Evolutionary conservation across 2,888 invertebrate species (phyloP), one percentile per base, ranked within the genome.

Genomic region (Ophioninae sp.): DNA sequence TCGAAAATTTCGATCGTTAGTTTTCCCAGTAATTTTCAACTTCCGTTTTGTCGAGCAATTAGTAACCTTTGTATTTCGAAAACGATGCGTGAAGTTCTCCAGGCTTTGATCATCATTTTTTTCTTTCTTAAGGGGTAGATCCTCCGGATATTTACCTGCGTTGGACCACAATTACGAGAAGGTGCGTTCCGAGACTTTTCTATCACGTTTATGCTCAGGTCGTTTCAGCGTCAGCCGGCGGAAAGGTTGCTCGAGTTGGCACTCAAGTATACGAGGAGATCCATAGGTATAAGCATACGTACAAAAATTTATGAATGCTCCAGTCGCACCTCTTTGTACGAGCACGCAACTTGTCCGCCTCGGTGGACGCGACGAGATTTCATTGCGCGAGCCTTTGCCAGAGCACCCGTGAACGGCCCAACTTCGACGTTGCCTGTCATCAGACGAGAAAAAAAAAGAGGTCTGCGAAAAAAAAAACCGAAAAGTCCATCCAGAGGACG

Each of bases 1-100:
- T 2, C 30, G 30, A 30, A 30, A 30, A 30, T 30, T 3, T 30
- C 30, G 30, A 30, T 30, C 30, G 30, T 30, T n/a, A 20, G 7
- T 58, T 41, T 73, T 63, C 64, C 10, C 68, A 51, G 51, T n/a
- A 3, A 17, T 2, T 30, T 87, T 90, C 89, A 89, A 90, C 88
- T 90, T 88, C 87, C 87, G 22, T 88, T 74, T 83, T 56, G 81
- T 79, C 87, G 85, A 86, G 89, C 89, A 90, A 91, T 91, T 91
- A 91, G 89, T 87, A 89, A 87, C 88, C 88, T 85, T 85, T 77
- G 79, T 75, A 85, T 88, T 89, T 23, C n/a, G 2, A 30, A 51
- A 69, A 88, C 88, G 88, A 88, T 87, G 88, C 86, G 85, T 83
- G 87, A 85, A 89, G 88, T 87, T 88, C 88, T 90, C 89, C 88